Evolutionary conservation across 2,888 invertebrate genomes (phyloP).

Genomic region (Trichopoda pennipes): DNA sequence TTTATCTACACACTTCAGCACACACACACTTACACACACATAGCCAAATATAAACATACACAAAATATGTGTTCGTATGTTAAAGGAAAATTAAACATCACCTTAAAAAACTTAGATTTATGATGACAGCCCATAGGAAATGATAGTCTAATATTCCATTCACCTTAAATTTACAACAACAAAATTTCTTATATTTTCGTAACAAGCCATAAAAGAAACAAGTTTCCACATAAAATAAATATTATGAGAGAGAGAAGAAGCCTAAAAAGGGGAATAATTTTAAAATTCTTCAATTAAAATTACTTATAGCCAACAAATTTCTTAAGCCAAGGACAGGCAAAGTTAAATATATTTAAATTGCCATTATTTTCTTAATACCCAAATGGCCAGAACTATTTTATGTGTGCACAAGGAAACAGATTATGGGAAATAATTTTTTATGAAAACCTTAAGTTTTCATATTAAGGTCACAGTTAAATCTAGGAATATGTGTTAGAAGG

Average conservation of each 20-base stretch:
- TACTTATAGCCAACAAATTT: conserved; percentile 21
- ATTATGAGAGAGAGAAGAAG: background rate
- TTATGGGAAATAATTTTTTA: background rate
- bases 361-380: conserved; percentile 2
- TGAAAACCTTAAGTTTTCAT: background rate
- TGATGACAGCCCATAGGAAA: conserved; percentile 65
- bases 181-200: background rate
- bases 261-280: background rate
- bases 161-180: background rate
- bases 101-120: conserved; percentile 61
- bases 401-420: background rate
- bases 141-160: conserved; percentile 55
- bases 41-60: conserved; percentile 65
- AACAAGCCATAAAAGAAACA: background rate
- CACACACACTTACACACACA: conserved; percentile 38
- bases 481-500: too few species aligned
- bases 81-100: conserved; percentile 64
- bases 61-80: background rate
- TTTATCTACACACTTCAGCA: too few species aligned
- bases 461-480: too few species aligned
- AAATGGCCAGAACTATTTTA: background rate
- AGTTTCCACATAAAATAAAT: background rate
- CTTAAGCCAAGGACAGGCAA: background rate
- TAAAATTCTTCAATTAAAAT: conserved; percentile 41
- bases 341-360: conserved; percentile 4